Conservation (phyloP, 2,113 vertebrate genomes). For the Hemiscyllium ocellatum region DNA sequence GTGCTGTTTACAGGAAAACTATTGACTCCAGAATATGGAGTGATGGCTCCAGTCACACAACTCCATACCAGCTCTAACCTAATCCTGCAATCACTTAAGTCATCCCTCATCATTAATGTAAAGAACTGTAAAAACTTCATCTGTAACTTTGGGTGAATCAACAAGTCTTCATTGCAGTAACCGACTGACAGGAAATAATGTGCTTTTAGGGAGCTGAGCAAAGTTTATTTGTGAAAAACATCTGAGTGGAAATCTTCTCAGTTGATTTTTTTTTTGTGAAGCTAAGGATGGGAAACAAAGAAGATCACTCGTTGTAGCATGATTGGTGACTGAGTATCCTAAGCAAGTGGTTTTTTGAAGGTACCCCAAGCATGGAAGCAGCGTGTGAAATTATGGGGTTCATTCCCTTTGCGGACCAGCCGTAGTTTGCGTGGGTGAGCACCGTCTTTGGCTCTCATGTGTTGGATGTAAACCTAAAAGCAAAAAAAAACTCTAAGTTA, state of each 20-base stretch:
- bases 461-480: conserved; percentile 91
- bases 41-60: not conserved
- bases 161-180: conserved; percentile 18
- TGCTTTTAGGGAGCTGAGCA: not conserved
- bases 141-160: not conserved
- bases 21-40: not conserved
- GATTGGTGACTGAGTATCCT: conserved; percentile 40
- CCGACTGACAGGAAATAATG: not conserved
- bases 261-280: not conserved
- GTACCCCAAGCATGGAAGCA: conserved; percentile 93
- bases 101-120: not conserved
- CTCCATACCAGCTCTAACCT: not conserved
- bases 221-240: not conserved
- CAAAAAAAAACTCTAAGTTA: not conserved
- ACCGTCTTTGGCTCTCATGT: conserved; percentile 80
- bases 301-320: not conserved
- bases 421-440: conserved; percentile 77
- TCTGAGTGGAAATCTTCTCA: not conserved
- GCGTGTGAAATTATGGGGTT: conserved; percentile 83
- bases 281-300: not conserved
- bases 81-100: not conserved
- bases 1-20: not conserved
- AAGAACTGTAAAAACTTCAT: not conserved
- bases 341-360: conserved; percentile 74
- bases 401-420: conserved; percentile 91